Conservation (phyloP, 1,140 invertebrate species). For the Idris sp. region DNA sequence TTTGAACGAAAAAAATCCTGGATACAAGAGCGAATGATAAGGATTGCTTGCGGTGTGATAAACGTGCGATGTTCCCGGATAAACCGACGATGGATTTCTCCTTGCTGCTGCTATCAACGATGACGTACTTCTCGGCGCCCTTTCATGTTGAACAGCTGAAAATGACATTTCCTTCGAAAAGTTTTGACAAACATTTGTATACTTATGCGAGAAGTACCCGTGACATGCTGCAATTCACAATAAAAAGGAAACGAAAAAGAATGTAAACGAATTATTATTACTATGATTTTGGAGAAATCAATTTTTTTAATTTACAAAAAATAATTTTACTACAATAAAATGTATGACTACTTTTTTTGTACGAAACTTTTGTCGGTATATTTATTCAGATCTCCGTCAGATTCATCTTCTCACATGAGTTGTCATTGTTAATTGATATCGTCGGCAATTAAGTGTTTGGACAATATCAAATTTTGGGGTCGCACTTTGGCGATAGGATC, state of each 20-base stretch:
- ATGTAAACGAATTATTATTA: conserved; percentile 20
- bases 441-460: conserved; percentile 76
- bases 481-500: conserved; percentile 72
- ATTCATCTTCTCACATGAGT: conserved; percentile 56
- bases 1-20: conserved; percentile 76
- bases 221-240: conserved; percentile 25
- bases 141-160: conserved; percentile 92
- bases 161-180: conserved; percentile 66
- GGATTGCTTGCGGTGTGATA: conserved; percentile 69
- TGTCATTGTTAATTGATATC: conserved; percentile 75
- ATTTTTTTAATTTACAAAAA: no score
- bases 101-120: conserved; percentile 74
- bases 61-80: conserved; percentile 71
- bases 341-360: no score
- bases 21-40: conserved; percentile 76
- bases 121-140: conserved; percentile 84
- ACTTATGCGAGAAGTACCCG: conserved; percentile 47
- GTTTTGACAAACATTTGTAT: conserved; percentile 55
- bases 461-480: conserved; percentile 65
- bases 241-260: no score
- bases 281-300: no score
- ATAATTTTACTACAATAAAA: no score
- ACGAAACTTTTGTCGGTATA: neutral
- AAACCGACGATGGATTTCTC: conserved; percentile 68
- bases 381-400: conserved; percentile 38